Conservation (phyloP, 1,140 invertebrate genomes). For the Lamellibrachia luymesi region DNA sequence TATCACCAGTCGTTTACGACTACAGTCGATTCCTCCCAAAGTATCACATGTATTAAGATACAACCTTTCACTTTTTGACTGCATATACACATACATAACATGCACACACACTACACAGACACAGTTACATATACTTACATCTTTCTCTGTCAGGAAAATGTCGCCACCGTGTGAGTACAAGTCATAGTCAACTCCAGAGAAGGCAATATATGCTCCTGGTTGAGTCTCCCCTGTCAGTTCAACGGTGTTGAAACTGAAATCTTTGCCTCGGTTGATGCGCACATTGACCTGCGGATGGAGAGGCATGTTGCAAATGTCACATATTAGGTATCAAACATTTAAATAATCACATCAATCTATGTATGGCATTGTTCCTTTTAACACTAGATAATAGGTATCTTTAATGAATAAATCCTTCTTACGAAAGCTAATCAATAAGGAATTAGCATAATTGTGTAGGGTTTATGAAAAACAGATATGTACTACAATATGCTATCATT, state of each 20-base stretch:
- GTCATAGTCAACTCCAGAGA: conserved; percentile 76
- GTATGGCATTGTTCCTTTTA: background rate
- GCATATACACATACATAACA: too few relatives aligned
- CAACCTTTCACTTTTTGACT: too few relatives aligned
- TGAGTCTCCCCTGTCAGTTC: conserved; percentile 89
- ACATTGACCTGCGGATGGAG: background rate
- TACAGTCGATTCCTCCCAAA: too few relatives aligned
- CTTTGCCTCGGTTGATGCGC: conserved; percentile 82
- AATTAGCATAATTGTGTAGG: background rate
- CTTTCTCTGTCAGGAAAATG: conserved; percentile 24
- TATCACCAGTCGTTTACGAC: too few relatives aligned
- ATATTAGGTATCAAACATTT: background rate
- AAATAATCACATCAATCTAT: background rate
- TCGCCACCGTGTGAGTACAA: conserved; percentile 40
- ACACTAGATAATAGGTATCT: too few relatives aligned
- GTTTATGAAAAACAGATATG: background rate
- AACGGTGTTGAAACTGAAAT: conserved; percentile 84
- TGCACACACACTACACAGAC: too few relatives aligned
- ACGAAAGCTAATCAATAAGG: background rate
- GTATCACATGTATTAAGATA: too few relatives aligned
- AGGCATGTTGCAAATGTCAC: background rate
- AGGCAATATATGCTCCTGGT: conserved; percentile 86
- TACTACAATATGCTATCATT: background rate
- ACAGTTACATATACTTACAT: conserved; percentile 12
- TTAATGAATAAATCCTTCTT: too few relatives aligned